A percentile compares a stretch with the other conserved stretches of the same genome.
These are phyloP conservation scores for Zaprionus bogoriensis DNA, from an alignment of 2,888 invertebrate species.

Conservation along the genomic window DNA sequence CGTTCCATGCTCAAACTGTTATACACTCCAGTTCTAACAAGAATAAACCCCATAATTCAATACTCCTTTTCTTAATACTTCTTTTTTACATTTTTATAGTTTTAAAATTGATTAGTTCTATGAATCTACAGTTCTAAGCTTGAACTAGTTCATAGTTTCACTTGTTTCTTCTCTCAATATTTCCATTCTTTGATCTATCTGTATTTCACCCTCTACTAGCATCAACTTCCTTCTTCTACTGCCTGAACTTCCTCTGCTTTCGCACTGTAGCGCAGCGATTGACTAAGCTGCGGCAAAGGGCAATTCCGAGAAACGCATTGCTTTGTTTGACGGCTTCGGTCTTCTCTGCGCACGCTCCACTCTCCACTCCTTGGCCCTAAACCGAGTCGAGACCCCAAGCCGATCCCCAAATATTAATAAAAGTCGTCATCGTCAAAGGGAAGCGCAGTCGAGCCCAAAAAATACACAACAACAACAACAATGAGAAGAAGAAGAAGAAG, in stretches of 20 bases:
- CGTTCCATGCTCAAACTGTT: too few relatives aligned
- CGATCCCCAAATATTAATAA: slow-evolving; percentile 75
- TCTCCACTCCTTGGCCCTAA: neutral
- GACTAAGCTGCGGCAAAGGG: slow-evolving; percentile 50
- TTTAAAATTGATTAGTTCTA: neutral
- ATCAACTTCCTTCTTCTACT: too few relatives aligned
- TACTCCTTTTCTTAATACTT: too few relatives aligned
- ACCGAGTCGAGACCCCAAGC: slow-evolving; percentile 26
- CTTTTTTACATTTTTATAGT: neutral
- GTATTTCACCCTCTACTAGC: too few relatives aligned
- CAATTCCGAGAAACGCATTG: slow-evolving; percentile 70
- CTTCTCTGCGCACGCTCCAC: too few relatives aligned
- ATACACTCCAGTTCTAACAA: too few relatives aligned
- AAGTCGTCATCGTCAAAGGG: slow-evolving; percentile 75
- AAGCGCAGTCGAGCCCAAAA: slow-evolving; percentile 65
- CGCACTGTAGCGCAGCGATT: slow-evolving; percentile 32
- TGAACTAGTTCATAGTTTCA: neutral
- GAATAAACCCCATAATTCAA: too few relatives aligned
- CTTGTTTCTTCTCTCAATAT: neutral
- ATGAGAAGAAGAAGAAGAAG: too few relatives aligned
- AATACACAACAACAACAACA: slow-evolving; percentile 30
- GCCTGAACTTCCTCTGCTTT: neutral
- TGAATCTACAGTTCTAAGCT: neutral
- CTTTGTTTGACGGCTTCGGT: slow-evolving; percentile 51
- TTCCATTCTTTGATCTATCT: neutral